Evolutionary conservation across 2,113 vertebrate genomes (phyloP).

Genomic region (Motacilla tschutschensis): DNA sequence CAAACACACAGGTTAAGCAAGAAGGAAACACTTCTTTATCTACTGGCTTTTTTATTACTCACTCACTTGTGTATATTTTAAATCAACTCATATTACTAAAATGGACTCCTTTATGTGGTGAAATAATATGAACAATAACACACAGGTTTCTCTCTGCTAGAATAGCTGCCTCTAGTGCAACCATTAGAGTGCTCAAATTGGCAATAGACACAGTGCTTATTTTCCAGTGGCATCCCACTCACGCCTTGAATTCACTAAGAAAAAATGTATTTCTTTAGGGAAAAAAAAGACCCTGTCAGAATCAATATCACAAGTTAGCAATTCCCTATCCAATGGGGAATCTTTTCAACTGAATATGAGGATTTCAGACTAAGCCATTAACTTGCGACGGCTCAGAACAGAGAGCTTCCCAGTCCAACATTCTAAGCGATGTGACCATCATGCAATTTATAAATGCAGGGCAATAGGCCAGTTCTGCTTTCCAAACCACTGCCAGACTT

Average conservation of each 20-base stretch:
- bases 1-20: not conserved
- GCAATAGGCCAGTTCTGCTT: not conserved
- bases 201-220: not conserved
- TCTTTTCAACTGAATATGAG: not conserved
- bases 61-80: not conserved
- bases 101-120: not conserved
- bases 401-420: not conserved
- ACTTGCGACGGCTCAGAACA: not conserved
- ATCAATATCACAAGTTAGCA: not conserved
- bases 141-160: not conserved
- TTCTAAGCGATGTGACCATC: accelerated
- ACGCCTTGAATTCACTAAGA: not conserved
- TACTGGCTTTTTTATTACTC: not conserved
- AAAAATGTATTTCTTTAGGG: not conserved
- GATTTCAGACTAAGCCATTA: not conserved
- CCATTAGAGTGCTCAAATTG: not conserved
- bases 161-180: not conserved
- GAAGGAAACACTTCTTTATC: not conserved
- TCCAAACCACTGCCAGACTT: not conserved
- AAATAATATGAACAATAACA: not conserved
- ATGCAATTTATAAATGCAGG: not conserved
- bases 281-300: not conserved
- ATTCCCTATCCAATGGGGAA: not conserved
- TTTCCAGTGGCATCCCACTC: not conserved
- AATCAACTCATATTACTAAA: not conserved